Conservation (phyloP, 1,140 invertebrate genomes). For the Campodea augens region DNA sequence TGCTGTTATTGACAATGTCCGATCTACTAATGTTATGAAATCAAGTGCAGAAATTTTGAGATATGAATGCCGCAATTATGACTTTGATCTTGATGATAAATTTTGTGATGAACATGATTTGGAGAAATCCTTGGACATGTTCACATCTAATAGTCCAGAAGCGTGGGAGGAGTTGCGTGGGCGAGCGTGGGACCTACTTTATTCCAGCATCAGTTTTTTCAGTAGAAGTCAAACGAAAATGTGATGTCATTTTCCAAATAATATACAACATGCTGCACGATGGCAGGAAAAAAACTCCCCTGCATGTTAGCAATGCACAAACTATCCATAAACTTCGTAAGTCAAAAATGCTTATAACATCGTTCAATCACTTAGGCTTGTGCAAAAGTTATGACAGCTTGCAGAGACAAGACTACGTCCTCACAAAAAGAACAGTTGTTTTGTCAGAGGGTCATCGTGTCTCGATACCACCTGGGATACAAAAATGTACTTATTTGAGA, state of each 20-base stretch:
- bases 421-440: neutral
- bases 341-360: constrained; percentile 2
- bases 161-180: constrained; percentile 14
- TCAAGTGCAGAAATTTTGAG: neutral
- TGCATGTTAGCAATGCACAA: constrained; percentile 6
- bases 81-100: neutral
- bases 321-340: neutral
- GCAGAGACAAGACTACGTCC: neutral
- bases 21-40: constrained; percentile 2
- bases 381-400: constrained; percentile 1
- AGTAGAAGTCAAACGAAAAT: constrained; percentile 1
- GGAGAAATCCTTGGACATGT: neutral
- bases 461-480: constrained; percentile 1
- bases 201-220: neutral
- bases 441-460: neutral
- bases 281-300: constrained; percentile 2
- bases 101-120: constrained; percentile 4
- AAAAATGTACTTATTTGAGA: neutral
- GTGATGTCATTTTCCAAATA: neutral
- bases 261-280: neutral
- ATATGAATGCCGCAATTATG: neutral
- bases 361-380: neutral
- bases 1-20: constrained; percentile 1
- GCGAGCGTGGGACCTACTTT: too few species aligned
- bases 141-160: neutral